Conservation (phyloP, 2,113 vertebrate genomes). For the rat (Rattus norvegicus) region DNA sequence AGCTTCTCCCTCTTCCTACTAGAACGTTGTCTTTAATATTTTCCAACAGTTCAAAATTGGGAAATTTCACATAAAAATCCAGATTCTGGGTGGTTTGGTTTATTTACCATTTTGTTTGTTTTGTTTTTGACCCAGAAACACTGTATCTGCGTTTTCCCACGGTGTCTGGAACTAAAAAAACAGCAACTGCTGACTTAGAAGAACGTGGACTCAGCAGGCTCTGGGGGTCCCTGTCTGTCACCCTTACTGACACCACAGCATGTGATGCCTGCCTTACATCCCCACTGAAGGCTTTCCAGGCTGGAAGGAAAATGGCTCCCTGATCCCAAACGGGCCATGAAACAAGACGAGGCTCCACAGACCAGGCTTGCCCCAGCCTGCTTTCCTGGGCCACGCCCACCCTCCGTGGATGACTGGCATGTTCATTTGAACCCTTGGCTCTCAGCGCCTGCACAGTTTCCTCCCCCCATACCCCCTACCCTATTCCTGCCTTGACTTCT, state of each 20-base stretch:
- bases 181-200: not conserved
- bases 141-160: not conserved
- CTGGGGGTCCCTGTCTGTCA: no score
- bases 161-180: not conserved
- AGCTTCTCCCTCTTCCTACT: not conserved
- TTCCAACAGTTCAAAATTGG: not conserved
- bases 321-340: not conserved
- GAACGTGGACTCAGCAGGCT: no score
- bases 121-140: not conserved
- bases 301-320: not conserved
- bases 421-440: not conserved
- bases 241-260: no score
- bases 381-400: not conserved
- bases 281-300: not conserved
- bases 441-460: no score
- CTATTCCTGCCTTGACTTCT: not conserved
- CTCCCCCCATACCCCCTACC: no score
- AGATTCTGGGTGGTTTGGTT: not conserved
- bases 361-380: not conserved
- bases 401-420: accelerated
- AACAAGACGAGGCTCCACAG: not conserved
- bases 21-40: not conserved
- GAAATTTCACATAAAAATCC: not conserved
- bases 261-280: not conserved
- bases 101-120: not conserved